phyloP scores from a whole-genome alignment of 1,140 invertebrate species.

The Camponotus vicinus region DNA sequence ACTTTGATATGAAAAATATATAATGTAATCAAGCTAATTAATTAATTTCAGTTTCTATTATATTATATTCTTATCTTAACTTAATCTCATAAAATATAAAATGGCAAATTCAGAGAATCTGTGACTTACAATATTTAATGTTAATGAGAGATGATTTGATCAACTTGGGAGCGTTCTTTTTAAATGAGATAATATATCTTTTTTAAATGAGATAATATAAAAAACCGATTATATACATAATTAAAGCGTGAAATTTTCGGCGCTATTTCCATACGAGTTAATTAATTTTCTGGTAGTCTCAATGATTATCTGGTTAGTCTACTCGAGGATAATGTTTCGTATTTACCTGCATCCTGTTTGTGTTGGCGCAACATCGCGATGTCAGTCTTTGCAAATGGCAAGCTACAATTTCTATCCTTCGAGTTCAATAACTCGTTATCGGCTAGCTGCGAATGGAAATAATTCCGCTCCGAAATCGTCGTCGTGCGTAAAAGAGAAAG shows the following conservation, averaged over 20 bases:
- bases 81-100: constrained; percentile 3
- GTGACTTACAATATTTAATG: neutral
- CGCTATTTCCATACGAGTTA: neutral
- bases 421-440: constrained; percentile 78
- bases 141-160: neutral
- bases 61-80: neutral
- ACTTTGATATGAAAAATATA: constrained; percentile 8
- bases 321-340: neutral
- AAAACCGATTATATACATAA: neutral
- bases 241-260: neutral
- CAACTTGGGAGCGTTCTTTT: neutral
- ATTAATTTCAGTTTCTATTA: neutral
- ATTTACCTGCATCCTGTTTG: constrained; percentile 12
- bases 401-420: constrained; percentile 74
- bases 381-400: constrained; percentile 63
- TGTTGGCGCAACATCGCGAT: constrained; percentile 50
- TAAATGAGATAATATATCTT: neutral
- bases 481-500: constrained; percentile 18
- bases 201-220: neutral
- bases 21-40: constrained; percentile 26
- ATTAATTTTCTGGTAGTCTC: constrained; percentile 34
- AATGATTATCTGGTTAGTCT: no score
- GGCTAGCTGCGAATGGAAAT: constrained; percentile 71
- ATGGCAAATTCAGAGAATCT: neutral
- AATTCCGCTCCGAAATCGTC: constrained; percentile 71